Evolutionary conservation across 2,888 invertebrate genomes (phyloP).

Genomic region (Trachelus iudaicus): DNA sequence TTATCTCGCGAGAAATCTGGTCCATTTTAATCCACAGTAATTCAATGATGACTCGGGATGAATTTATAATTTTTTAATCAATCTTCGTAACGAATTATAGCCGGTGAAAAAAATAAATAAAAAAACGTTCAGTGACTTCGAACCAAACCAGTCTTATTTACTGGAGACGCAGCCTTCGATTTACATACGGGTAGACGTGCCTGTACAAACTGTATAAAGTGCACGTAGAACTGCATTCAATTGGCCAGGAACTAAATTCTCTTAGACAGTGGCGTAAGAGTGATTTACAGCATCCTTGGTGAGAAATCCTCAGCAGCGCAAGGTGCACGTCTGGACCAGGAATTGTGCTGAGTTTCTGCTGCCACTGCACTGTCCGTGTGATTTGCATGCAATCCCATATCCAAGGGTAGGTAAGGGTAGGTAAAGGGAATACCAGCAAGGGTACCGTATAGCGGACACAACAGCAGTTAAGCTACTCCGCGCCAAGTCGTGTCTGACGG

Average conservation of each 20-base stretch:
- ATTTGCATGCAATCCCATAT: conserved; percentile 43
- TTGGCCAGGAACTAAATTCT: neutral
- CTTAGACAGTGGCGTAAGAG: neutral
- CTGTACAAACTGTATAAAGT: too few species aligned
- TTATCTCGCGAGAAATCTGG: conserved; percentile 30
- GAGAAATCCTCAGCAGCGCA: too few species aligned
- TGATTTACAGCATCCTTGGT: conserved; percentile 2
- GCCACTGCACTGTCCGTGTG: conserved; percentile 45
- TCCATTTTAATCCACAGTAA: conserved; percentile 42
- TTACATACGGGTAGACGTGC: too few species aligned
- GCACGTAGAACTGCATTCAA: too few species aligned
- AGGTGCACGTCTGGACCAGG: conserved; percentile 19
- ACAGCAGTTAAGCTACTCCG: conserved; percentile 41
- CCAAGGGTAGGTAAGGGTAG: conserved; percentile 23
- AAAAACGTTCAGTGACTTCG: neutral
- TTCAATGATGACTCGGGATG: conserved; percentile 11
- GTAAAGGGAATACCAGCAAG: neutral
- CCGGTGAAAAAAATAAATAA: too few species aligned
- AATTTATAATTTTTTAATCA: neutral
- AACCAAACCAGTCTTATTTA: neutral
- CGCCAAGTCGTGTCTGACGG: conserved; percentile 37
- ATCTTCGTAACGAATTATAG: neutral
- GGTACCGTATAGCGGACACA: conserved; percentile 26
- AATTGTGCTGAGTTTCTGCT: conserved; percentile 50
- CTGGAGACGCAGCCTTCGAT: too few species aligned